Base-by-base conservation (phyloP, 1,140 invertebrate species). In the Sminthurinus signatus region DNA sequence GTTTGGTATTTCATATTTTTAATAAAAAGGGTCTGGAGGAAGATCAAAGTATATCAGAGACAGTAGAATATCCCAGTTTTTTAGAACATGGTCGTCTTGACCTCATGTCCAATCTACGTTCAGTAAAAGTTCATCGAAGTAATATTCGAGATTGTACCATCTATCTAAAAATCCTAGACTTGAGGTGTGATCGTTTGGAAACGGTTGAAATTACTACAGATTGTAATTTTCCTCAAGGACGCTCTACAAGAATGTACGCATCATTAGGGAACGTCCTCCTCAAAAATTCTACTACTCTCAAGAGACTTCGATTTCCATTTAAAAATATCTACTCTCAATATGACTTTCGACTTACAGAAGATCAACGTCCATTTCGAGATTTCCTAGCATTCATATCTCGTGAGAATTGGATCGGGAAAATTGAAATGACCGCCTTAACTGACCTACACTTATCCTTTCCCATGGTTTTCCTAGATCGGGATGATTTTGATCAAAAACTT, bases 81-180 rank as follows among this genome's bases (percentile, higher is more conserved):
- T 27, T 27, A 3, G 29, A 25, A 56, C 36, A 28, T 5, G 64
- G 65, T 19, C 59, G 58, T n/a, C 25, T 68, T 23, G 39, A 39
- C 2, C 28, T 52, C 1, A 25, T 68, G 8, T 17, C 28, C 14
- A 64, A 56, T 23, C 48, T 72, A 17, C 48, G 25, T 46, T 23
- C 23, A 19, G 65, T 67, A 3, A 15, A n/a, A 32, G 58, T 72
- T 42, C 70, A 72, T 42, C 39, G 70, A n/a, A 64, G 61, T 39
- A 68, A 72, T 31, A 48, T 72, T 2, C 42, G 51, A 25, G 67
- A 72, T 17, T 69, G 67, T 36, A 67, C 65, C 12, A 65, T 64
- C 0, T 72, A 69, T 57, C 31, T 67, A 15, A 72, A 72, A 57
- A 69, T 72, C 2, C 46, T 72, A 2, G 19, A 28, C 1, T 28